Evolutionary conservation across 1,140 invertebrate species (phyloP).

Genomic region (Schlechtendalia chinensis): DNA sequence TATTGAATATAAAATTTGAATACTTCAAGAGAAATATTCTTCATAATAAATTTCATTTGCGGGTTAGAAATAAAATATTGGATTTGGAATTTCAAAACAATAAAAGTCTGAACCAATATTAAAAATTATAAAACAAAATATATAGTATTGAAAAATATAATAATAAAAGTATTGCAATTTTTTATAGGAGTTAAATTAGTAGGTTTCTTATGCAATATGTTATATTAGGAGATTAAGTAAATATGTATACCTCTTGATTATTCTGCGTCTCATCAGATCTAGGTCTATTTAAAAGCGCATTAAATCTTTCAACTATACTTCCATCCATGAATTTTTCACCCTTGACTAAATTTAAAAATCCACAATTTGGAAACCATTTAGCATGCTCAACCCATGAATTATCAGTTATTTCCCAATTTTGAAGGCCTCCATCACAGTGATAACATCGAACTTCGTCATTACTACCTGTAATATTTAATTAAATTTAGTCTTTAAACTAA

Average conservation of each 20-base stretch:
- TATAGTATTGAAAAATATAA: too few relatives aligned
- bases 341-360: conserved; percentile 74
- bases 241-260: conserved; percentile 32
- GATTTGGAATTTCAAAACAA: too few relatives aligned
- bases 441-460: conserved; percentile 83
- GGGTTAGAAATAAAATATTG: too few relatives aligned
- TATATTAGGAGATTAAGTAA: neutral
- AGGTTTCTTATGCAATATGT: neutral
- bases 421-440: conserved; percentile 83
- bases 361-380: conserved; percentile 82
- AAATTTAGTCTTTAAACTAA: neutral
- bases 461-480: conserved; percentile 56
- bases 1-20: too few relatives aligned
- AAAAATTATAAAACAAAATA: too few relatives aligned
- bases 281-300: conserved; percentile 34
- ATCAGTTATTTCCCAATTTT: conserved; percentile 81
- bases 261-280: neutral
- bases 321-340: conserved; percentile 72
- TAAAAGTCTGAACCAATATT: too few relatives aligned
- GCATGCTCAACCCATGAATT: conserved; percentile 89
- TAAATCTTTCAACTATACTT: conserved; percentile 41
- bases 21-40: too few relatives aligned
- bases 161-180: too few relatives aligned
- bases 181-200: neutral
- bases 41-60: too few relatives aligned